Percentiles rank a stretch among this genome's conserved stretches.
phyloP scores from a whole-genome alignment of 1,140 invertebrate genomes.

The Rhyzopertha dominica region DNA sequence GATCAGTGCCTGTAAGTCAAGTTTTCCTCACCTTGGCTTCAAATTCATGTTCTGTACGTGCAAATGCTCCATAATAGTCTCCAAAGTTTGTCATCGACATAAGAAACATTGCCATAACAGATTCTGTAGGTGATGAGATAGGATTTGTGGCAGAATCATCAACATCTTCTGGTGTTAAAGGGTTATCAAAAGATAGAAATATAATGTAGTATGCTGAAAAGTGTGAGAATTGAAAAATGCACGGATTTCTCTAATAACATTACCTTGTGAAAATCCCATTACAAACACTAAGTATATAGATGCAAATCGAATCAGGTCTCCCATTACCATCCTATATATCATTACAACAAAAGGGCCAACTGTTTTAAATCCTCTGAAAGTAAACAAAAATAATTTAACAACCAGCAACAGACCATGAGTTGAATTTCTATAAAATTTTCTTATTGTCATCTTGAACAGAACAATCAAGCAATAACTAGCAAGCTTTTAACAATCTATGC shows the following conservation, averaged over 20 bases:
- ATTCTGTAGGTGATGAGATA: constrained; percentile 85
- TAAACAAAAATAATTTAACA: constrained; percentile 16
- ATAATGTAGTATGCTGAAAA: constrained; percentile 85
- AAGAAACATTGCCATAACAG: constrained; percentile 94
- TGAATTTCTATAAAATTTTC: too few species aligned
- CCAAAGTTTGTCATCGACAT: constrained; percentile 97
- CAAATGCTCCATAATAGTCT: constrained; percentile 86
- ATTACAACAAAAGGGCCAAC: constrained; percentile 98
- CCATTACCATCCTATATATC: constrained; percentile 98
- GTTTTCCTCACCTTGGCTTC: constrained; percentile 74
- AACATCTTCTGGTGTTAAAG: constrained; percentile 60
- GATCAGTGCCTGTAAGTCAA: too few species aligned
- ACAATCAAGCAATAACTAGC: too few species aligned
- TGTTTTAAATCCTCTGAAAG: constrained; percentile 88
- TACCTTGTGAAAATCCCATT: constrained; percentile 95
- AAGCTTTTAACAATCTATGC: too few species aligned
- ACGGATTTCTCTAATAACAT: constrained; percentile 7
- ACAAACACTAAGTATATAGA: constrained; percentile 96
- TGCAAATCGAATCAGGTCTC: constrained; percentile 91
- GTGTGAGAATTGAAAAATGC: constrained; percentile 8
- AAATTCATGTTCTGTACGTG: constrained; percentile 79
- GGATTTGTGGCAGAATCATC: constrained; percentile 74
- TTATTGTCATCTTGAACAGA: too few species aligned
- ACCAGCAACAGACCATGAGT: too few species aligned
- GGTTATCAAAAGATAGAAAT: constrained; percentile 81